These are phyloP conservation scores for Sphaeramia orbicularis DNA, from an alignment of 2,797 vertebrate species.

Conservation along the genomic window DNA sequence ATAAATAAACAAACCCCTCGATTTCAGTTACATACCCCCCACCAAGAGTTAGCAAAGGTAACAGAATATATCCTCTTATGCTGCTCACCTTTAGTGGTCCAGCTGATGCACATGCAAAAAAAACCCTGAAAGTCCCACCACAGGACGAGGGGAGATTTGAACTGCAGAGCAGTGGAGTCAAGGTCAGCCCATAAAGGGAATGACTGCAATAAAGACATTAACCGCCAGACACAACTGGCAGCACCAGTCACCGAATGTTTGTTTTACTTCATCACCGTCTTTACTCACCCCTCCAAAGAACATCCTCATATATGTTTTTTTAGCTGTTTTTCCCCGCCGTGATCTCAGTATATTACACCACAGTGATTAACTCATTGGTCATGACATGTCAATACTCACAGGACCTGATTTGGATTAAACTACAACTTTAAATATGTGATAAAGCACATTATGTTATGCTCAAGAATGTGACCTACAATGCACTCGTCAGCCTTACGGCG, in stretches of 20 bases:
- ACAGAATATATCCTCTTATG: slow-evolving; percentile 3
- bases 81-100: not conserved
- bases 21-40: no score
- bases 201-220: slow-evolving; percentile 76
- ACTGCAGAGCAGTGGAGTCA: slow-evolving; percentile 58
- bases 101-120: slow-evolving; percentile 7
- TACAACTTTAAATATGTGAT: slow-evolving; percentile 6
- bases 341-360: slow-evolving; percentile 17
- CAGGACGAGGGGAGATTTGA: slow-evolving; percentile 24
- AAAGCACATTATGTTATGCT: slow-evolving; percentile 2
- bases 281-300: slow-evolving; percentile 21
- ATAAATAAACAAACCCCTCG: slow-evolving; percentile 61
- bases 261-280: slow-evolving; percentile 48
- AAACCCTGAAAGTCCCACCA: slow-evolving; percentile 10
- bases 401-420: slow-evolving; percentile 1
- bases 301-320: slow-evolving; percentile 7
- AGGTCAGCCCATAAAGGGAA: slow-evolving; percentile 72
- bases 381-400: not conserved
- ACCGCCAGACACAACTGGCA: slow-evolving; percentile 70
- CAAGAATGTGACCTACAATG: slow-evolving; percentile 50
- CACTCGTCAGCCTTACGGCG: slow-evolving; percentile 34
- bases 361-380: not conserved
- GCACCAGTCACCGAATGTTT: slow-evolving; percentile 72
- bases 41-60: not conserved
- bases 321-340: not conserved